Base-by-base conservation (phyloP, 2,113 vertebrate species). In the Ondatra zibethicus region DNA sequence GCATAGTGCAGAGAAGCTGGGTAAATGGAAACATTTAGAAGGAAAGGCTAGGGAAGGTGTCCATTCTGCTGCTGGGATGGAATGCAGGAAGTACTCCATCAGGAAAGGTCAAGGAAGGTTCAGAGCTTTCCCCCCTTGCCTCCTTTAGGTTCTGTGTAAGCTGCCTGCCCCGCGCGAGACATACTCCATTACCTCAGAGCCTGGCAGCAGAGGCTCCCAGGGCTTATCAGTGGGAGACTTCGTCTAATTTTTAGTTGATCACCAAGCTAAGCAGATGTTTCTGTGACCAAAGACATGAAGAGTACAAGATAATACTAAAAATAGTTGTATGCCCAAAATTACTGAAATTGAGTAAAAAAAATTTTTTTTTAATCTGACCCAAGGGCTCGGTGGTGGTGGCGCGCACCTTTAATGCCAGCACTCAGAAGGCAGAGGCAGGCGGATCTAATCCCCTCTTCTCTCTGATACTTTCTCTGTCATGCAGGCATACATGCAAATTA, bases 251-350 rank as follows among this genome's bases (percentile, higher is more conserved):
- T 73, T 88, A 89, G n/a, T 27, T 58, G 52, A 72, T 50, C 58
- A 27, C 42, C 52, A 61, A 75, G 36, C 66, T 86, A 68, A 91
- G 36, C n/a, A 88, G 45, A 70, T 7, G 42, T 47, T 85, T 80
- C 23, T 33, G 17, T 73, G 65, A n/a, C 89, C 42, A 96, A 92
- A 89, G 80, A 85, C 68, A 95, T 25, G 77, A 80, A 47, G 55
- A 82, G 65, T 65, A 66, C 23, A 66, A 65, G 50, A 52, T 36
- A 82, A 87, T 85, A 17, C 29, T 87, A 50, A 47, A 87, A 87
- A 33, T 63, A 85, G 33, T 33, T n/a, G 9, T 80, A 50, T 82
- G 42, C 52, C 66, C 42, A 11, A 70, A 89, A 89, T 65, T 66
- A 86, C 39, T 66, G 17, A 66, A 66, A 66, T 4, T 70, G 42